Percentiles rank a stretch among this genome's conserved stretches.
These are phyloP conservation scores for Netelia virgata DNA, from an alignment of 2,888 invertebrate genomes.

Conservation along the genomic window DNA sequence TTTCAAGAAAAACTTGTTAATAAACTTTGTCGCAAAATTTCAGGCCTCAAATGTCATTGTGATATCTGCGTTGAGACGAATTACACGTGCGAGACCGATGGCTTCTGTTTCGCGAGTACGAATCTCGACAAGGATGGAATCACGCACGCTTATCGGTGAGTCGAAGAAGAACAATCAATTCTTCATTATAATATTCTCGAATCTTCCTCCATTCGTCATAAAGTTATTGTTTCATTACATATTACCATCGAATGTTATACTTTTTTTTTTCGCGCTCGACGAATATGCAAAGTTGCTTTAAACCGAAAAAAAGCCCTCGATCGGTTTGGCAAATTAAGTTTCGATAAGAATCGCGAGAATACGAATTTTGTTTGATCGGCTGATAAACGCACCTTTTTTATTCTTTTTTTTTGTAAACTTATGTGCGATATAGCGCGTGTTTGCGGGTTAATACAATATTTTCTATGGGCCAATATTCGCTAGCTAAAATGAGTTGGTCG, in stretches of 20 bases:
- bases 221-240: conserved; percentile 46
- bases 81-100: conserved; percentile 94
- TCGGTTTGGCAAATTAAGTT: conserved; percentile 15
- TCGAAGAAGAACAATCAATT: conserved; percentile 64
- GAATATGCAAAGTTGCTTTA: conserved; percentile 28
- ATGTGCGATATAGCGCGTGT: background rate
- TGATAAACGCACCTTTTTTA: background rate
- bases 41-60: conserved; percentile 94
- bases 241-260: conserved; percentile 43
- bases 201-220: background rate
- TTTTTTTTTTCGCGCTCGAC: background rate
- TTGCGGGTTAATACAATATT: background rate
- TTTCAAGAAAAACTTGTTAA: background rate
- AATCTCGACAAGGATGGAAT: conserved; percentile 88
- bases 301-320: conserved; percentile 16
- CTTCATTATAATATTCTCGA: background rate
- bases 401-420: too few species aligned
- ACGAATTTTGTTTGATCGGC: background rate
- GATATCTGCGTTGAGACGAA: conserved; percentile 91
- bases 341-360: background rate
- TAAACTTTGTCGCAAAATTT: conserved; percentile 73
- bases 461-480: conserved; percentile 28
- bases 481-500: conserved; percentile 67
- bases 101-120: conserved; percentile 94
- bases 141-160: conserved; percentile 93